Conservation (phyloP, 2,888 invertebrate genomes). For the Pyralis farinalis region DNA sequence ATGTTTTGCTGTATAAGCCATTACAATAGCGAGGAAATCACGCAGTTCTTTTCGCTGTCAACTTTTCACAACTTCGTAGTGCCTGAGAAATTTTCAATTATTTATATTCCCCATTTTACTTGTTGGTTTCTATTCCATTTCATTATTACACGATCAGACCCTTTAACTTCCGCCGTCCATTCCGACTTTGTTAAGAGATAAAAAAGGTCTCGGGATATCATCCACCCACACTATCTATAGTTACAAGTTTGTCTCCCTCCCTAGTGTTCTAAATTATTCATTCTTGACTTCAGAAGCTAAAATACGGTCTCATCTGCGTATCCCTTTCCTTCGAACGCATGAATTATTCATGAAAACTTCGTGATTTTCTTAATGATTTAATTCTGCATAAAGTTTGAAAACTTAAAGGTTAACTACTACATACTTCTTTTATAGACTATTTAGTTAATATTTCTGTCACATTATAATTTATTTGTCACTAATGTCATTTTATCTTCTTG, state of each 20-base stretch:
- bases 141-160: background rate
- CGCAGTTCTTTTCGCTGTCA: background rate
- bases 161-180: background rate
- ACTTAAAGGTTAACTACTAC: background rate
- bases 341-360: slow-evolving; percentile 56
- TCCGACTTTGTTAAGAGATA: slow-evolving; percentile 6
- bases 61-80: background rate
- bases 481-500: no score
- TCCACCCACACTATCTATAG: slow-evolving; percentile 7
- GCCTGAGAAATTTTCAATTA: background rate
- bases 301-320: slow-evolving; percentile 60
- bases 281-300: slow-evolving; percentile 49
- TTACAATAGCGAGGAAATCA: background rate
- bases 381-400: slow-evolving; percentile 27
- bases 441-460: background rate
- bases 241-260: slow-evolving; percentile 13
- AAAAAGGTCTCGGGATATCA: slow-evolving; percentile 16
- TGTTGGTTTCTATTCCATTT: background rate
- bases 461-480: no score
- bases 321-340: slow-evolving; percentile 56
- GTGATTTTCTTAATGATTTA: slow-evolving; percentile 53
- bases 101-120: background rate
- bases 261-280: slow-evolving; percentile 58
- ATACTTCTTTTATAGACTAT: background rate
- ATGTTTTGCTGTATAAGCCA: background rate